Conservation (phyloP, 1,140 invertebrate genomes). For the Pomacea maculata region DNA sequence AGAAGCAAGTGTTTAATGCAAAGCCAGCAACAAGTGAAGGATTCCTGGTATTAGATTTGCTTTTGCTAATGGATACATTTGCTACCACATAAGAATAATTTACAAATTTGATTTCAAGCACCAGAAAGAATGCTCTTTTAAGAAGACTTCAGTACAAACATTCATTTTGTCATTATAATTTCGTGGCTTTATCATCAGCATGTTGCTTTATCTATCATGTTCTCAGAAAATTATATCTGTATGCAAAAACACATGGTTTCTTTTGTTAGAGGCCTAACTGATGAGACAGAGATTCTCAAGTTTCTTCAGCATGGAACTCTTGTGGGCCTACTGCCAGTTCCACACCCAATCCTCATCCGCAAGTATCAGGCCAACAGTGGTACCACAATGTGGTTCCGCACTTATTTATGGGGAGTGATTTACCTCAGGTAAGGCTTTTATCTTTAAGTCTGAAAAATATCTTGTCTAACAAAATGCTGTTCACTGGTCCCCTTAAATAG, state of each 20-base stretch:
- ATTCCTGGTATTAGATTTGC: no score
- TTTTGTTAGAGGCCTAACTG: constrained; percentile 87
- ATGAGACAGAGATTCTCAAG: constrained; percentile 99
- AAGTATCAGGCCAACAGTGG: constrained; percentile 99
- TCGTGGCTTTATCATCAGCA: neutral
- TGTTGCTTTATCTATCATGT: no score
- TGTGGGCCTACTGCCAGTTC: constrained; percentile 96
- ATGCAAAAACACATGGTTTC: neutral
- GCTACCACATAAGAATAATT: neutral
- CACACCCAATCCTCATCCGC: constrained; percentile 97
- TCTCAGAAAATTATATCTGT: neutral
- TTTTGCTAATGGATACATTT: no score
- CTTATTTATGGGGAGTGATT: constrained; percentile 99
- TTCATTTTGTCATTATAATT: neutral
- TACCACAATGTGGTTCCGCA: constrained; percentile 98
- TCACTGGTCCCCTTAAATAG: neutral
- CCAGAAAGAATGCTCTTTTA: neutral
- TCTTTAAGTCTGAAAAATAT: neutral
- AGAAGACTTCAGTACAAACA: neutral
- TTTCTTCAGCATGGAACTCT: constrained; percentile 99
- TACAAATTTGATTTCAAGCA: no score
- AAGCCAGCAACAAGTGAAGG: neutral
- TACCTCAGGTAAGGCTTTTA: constrained; percentile 81
- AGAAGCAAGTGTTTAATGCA: neutral
- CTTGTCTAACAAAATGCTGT: neutral